Base-by-base conservation (phyloP, 92 coral and sea anemone genomes). In the Meandrina meandrites region DNA sequence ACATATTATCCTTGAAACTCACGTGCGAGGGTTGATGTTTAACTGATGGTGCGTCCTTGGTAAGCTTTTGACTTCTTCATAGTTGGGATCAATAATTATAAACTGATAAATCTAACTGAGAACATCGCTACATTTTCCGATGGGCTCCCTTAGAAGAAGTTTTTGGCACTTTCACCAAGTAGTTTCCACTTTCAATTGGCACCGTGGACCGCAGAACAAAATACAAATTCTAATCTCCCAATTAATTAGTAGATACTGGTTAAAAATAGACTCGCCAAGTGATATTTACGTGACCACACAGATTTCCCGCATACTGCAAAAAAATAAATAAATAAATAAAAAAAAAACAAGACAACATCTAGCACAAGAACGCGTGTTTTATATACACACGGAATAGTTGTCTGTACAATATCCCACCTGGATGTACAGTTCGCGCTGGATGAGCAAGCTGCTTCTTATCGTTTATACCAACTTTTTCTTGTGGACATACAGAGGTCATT, bases 211-310 rank as follows among this genome's bases (percentile, higher is more conserved):
- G 71, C 69, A 24, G 14, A 62, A 24, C 4, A 2, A 57, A 57
- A 60, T 60, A 24, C 31, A 27, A 66, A 34, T 66, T 66, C 71
- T 66, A 66, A 28, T 28, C 34, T 73, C 27, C 28, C 27, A 73
- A 35, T 21, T 36, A 17, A 35, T 21, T 36, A 17, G 51, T 35
- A 4, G 12, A 40, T 24, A 19, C 48, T 37, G n/a, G 78, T 73
- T 73, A 73, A 73, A 73, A 73, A 73, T 73, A 73, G 78, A 73
- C 48, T 17, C 34, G 76, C 45, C 45, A 21, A 34, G n/a, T 71
- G 42, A 34, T 69, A 34, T 71, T 71, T 31, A 15, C 76, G 48
- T 36, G 45, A 34, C n/a, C 10, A 2, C 1, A 1, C 42, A 69
- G 75, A 30, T 31, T n/a, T 69, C 30, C 7, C 27, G 31, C 30